These are phyloP conservation scores for Piprites chloris DNA, from an alignment of 2,113 vertebrate species.

Conservation along the genomic window DNA sequence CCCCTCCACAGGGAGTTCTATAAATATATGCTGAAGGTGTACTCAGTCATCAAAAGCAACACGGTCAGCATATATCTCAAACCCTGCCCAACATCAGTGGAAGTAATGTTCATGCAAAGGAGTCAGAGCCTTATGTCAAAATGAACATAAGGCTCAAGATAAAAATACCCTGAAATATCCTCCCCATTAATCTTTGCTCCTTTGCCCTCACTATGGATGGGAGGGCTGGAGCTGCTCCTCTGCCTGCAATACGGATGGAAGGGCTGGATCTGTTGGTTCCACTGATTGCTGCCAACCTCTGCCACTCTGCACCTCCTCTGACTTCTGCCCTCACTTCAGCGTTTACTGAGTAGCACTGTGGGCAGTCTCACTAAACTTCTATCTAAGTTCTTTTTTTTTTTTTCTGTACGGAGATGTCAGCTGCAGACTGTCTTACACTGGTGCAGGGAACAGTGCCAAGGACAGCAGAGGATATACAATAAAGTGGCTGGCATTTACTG, in stretches of 20 bases:
- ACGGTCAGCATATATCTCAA: neutral
- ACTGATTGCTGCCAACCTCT: neutral
- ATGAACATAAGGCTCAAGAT: neutral
- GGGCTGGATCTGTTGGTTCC: neutral
- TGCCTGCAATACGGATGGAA: accelerated
- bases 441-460: neutral
- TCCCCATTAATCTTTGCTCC: neutral
- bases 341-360: accelerated
- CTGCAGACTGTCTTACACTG: neutral
- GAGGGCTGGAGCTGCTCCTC: neutral
- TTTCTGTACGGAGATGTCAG: neutral
- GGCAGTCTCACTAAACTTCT: neutral
- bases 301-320: neutral
- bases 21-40: neutral
- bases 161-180: neutral
- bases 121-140: neutral
- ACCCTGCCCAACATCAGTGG: neutral
- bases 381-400: neutral
- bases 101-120: neutral
- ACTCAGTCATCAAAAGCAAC: neutral
- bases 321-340: neutral
- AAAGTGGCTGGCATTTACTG: neutral
- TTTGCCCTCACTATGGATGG: neutral
- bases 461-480: neutral
- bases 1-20: neutral